Percentiles rank a stretch among this genome's conserved stretches.
Conservation (phyloP, 2,888 invertebrate species). For the Tortricodes alternella region DNA sequence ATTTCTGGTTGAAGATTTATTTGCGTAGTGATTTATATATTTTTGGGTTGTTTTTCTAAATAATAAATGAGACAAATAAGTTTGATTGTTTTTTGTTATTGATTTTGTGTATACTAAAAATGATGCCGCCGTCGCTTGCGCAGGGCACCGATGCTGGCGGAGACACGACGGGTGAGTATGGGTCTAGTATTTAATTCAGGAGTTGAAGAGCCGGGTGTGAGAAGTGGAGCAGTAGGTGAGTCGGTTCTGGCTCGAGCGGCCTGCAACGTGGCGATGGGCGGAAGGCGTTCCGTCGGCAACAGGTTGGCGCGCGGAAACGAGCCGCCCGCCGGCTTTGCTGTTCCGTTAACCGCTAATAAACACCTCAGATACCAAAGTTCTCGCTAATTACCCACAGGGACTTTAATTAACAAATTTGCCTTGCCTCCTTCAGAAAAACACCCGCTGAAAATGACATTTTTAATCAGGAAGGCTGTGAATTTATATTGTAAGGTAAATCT, state of each 20-base stretch:
- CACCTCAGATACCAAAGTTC: conserved; percentile 59
- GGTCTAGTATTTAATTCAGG: conserved; percentile 31
- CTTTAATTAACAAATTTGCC: conserved; percentile 55
- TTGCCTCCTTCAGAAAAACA: conserved; percentile 44
- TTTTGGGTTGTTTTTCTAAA: conserved; percentile 50
- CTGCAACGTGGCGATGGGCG: conserved; percentile 65
- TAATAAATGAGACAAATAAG: conserved; percentile 38
- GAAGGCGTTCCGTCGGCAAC: conserved; percentile 81
- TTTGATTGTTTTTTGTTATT: conserved; percentile 58
- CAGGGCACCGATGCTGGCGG: background rate
- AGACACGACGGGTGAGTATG: conserved; percentile 43
- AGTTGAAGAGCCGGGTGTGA: conserved; percentile 1
- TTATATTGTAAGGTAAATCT: conserved; percentile 18
- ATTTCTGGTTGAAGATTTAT: conserved; percentile 52
- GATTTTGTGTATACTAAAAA: conserved; percentile 61
- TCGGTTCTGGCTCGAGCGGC: conserved; percentile 31
- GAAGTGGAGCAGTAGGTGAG: conserved; percentile 35
- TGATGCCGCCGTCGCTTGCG: conserved; percentile 35
- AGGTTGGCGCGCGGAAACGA: conserved; percentile 64
- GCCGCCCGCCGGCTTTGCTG: conserved; percentile 59
- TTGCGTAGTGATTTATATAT: conserved; percentile 60
- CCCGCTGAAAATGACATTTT: conserved; percentile 50
- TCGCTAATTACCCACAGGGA: conserved; percentile 62
- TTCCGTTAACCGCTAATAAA: conserved; percentile 74
- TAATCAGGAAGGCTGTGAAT: conserved; percentile 36